Conservation (phyloP, 2,113 vertebrate species). For the Pterocles gutturalis region DNA sequence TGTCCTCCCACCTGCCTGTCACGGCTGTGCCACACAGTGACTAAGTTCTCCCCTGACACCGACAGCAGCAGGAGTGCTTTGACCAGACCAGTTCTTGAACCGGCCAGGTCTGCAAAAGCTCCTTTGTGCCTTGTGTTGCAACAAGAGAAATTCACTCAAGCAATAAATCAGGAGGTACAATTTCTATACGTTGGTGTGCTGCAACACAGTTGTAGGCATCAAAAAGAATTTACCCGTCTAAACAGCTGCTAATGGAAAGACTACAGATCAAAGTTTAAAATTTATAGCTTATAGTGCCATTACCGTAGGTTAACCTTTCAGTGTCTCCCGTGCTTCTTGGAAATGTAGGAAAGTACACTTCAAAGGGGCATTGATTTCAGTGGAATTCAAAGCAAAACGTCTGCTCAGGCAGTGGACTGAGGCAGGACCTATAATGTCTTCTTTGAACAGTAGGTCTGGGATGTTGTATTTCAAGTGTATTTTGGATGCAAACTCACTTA, state of each 20-base stretch:
- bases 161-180: not conserved
- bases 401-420: not conserved
- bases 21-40: not conserved
- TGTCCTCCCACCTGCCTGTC: not conserved
- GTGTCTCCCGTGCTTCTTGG: not conserved
- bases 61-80: not conserved
- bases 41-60: not conserved
- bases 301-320: not conserved
- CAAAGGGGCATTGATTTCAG: constrained; percentile 8
- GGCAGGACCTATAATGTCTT: not conserved
- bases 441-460: not conserved
- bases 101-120: not conserved
- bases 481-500: not conserved
- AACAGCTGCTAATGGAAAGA: not conserved
- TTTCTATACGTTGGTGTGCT: not conserved
- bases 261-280: not conserved
- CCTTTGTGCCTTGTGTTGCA: not conserved
- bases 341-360: not conserved
- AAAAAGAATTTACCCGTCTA: not conserved
- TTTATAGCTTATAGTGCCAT: not conserved
- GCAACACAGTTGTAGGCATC: not conserved
- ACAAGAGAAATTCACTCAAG: not conserved
- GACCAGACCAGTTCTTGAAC: not conserved
- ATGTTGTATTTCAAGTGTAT: not conserved
- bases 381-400: not conserved